A percentile compares a stretch with the other conserved stretches of the same genome.
Evolutionary conservation across 1,140 invertebrate species (phyloP).

Genomic region (Zaprionus inermis): DNA sequence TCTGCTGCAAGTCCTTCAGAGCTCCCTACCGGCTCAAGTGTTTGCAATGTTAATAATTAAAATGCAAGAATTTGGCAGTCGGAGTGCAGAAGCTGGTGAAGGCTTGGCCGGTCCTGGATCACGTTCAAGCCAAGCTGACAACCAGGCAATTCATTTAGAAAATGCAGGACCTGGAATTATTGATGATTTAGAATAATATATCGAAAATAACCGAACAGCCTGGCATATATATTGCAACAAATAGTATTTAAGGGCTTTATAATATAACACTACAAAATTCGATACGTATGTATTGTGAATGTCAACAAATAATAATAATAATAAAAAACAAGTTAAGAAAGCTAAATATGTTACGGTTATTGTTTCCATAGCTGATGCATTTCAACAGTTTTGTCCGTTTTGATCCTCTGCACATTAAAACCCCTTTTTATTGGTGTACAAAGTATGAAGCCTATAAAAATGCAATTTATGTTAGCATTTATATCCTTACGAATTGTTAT

Average conservation of each 20-base stretch:
- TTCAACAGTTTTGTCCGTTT: background rate
- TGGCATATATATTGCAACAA: constrained; percentile 57
- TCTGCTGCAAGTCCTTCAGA: constrained; percentile 94
- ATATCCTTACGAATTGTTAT: background rate
- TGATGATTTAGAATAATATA: constrained; percentile 80
- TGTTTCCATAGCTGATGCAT: background rate
- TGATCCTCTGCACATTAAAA: background rate
- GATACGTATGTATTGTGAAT: constrained; percentile 36
- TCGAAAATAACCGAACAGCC: constrained; percentile 41
- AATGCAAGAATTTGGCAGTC: constrained; percentile 87
- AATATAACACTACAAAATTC: constrained; percentile 55
- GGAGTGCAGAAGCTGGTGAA: constrained; percentile 65
- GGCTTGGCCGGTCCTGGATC: constrained; percentile 44
- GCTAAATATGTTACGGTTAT: background rate
- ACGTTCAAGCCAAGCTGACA: constrained; percentile 51
- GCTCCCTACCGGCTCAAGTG: constrained; percentile 95
- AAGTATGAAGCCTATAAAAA: too few species aligned
- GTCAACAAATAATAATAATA: constrained; percentile 17
- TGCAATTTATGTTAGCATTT: background rate
- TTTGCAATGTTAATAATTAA: constrained; percentile 94
- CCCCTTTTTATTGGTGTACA: too few species aligned
- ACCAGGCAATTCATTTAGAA: constrained; percentile 59
- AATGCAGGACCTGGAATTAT: constrained; percentile 56
- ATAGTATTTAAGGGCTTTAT: constrained; percentile 67
- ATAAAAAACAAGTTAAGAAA: background rate